A percentile compares a stretch with the other conserved stretches of the same genome.
These are phyloP conservation scores for Channa argus DNA, from an alignment of 2,113 vertebrate genomes.

Conservation along the genomic window DNA sequence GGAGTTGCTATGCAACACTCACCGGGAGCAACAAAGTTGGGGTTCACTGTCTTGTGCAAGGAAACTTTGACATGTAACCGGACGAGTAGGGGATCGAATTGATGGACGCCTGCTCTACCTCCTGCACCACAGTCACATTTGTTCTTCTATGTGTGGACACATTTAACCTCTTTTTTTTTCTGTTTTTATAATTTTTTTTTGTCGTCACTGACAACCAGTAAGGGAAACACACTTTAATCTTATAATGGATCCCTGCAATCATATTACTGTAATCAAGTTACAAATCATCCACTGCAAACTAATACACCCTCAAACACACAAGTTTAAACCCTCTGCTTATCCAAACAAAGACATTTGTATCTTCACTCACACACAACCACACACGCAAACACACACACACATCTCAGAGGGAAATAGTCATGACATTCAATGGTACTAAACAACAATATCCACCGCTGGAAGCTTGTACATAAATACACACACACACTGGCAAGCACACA, in stretches of 20 bases:
- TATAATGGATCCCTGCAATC: too few species aligned
- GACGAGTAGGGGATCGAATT: too few species aligned
- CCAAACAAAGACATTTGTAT: background rate
- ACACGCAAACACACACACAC: slow-evolving; percentile 1
- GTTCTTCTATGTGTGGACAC: too few species aligned
- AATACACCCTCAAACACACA: background rate
- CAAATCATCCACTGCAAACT: background rate
- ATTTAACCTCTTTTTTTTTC: background rate
- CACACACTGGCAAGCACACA: slow-evolving; percentile 8
- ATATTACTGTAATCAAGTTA: too few species aligned
- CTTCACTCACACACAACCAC: background rate
- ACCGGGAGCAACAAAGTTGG: too few species aligned
- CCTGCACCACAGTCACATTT: too few species aligned
- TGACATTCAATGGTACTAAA: slow-evolving; percentile 43
- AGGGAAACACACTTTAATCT: background rate
- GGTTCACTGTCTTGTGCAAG: too few species aligned
- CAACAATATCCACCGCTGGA: slow-evolving; percentile 36
- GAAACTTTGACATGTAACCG: too few species aligned
- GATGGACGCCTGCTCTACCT: too few species aligned
- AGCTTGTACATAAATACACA: slow-evolving; percentile 36
- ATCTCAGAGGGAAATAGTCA: slow-evolving; percentile 18
- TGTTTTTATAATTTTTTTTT: background rate
- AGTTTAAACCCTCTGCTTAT: background rate
- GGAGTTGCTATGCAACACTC: too few species aligned
- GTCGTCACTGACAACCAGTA: background rate